Evolutionary conservation across 1,140 invertebrate genomes (phyloP).

Genomic region (Pteromalus puparum): DNA sequence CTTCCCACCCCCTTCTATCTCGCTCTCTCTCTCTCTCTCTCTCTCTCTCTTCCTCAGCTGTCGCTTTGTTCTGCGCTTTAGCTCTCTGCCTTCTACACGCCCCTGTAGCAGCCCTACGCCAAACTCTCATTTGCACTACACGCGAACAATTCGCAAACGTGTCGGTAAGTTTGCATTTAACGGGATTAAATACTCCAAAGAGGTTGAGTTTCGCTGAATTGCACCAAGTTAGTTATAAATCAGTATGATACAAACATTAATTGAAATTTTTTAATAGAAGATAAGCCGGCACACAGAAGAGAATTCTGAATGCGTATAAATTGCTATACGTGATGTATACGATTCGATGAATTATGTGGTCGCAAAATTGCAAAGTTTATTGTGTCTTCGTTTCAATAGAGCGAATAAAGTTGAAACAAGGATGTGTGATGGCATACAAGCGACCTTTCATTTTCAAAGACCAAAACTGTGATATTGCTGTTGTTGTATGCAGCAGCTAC

Average conservation of each 20-base stretch:
- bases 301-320: neutral
- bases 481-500: too few species aligned
- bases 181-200: neutral
- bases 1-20: too few species aligned
- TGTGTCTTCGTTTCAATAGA: neutral
- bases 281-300: too few species aligned
- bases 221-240: neutral
- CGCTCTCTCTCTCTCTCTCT: neutral
- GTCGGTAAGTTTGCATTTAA: constrained; percentile 3
- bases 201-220: neutral
- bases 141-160: neutral
- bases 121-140: neutral
- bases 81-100: neutral
- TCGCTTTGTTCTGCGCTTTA: neutral
- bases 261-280: neutral
- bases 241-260: neutral
- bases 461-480: too few species aligned
- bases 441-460: too few species aligned
- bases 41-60: neutral
- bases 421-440: too few species aligned
- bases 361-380: neutral
- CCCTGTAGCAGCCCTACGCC: neutral
- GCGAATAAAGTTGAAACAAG: neutral
- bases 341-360: neutral
- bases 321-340: neutral